Percentiles rank a stretch among this genome's conserved stretches.
These are phyloP conservation scores for Electrona antarctica DNA, from an alignment of 2,113 vertebrate genomes.

Conservation along the genomic window DNA sequence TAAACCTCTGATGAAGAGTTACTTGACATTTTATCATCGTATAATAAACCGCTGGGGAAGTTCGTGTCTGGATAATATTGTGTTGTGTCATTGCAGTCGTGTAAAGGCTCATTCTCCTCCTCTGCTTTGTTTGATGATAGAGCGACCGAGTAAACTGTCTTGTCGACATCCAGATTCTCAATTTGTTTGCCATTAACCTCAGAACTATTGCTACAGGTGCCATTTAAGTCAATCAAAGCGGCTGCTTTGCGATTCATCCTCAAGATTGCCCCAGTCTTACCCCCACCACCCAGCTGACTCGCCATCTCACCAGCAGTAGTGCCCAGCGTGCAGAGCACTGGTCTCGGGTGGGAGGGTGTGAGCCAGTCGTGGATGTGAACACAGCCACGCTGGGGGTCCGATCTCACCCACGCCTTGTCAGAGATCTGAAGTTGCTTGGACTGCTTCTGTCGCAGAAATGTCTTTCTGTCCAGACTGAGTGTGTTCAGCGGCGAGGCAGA, in stretches of 20 bases:
- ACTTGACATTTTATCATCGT: constrained; percentile 54
- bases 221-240: constrained; percentile 29
- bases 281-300: constrained; percentile 77
- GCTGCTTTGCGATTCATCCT: constrained; percentile 72
- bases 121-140: constrained; percentile 19
- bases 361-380: constrained; percentile 85
- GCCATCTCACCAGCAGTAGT: constrained; percentile 85
- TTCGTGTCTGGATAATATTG: constrained; percentile 35
- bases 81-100: constrained; percentile 11
- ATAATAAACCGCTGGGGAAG: constrained; percentile 32
- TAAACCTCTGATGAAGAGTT: constrained; percentile 68
- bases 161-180: constrained; percentile 34
- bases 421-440: constrained; percentile 84
- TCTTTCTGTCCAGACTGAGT: constrained; percentile 87
- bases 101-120: constrained; percentile 41
- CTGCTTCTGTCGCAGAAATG: constrained; percentile 82
- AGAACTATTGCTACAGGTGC: constrained; percentile 34
- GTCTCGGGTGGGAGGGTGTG: constrained; percentile 80
- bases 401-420: constrained; percentile 87
- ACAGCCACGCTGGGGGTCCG: constrained; percentile 85
- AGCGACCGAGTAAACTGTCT: not conserved
- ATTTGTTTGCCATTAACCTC: constrained; percentile 28
- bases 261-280: constrained; percentile 77
- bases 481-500: constrained; percentile 77
- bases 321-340: constrained; percentile 88